These are phyloP conservation scores for Cassiopea xamachana DNA, from an alignment of 30 jellyfish, hydroid and myxozoan genomes.

Conservation along the genomic window DNA sequence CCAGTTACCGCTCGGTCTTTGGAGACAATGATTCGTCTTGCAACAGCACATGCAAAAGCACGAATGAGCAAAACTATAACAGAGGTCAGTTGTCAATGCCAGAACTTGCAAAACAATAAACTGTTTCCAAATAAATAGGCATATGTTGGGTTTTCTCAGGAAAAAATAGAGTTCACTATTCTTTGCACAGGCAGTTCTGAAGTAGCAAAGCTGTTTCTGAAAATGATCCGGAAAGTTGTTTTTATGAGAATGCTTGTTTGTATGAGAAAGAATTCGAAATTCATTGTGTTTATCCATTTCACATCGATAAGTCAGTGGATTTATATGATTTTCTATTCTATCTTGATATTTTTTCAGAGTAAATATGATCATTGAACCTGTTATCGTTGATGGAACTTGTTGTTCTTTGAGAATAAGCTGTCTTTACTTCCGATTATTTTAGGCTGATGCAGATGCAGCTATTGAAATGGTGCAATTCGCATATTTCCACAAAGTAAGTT, in stretches of 20 bases:
- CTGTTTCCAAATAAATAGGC: neutral
- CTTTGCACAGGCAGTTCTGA: no score
- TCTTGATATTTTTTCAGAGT: no score
- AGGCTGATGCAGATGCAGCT: slow-evolving; percentile 99
- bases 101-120: neutral
- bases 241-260: no score
- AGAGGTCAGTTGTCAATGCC: slow-evolving; percentile 56
- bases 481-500: slow-evolving; percentile 93
- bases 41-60: slow-evolving; percentile 99
- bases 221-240: no score
- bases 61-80: slow-evolving; percentile 97
- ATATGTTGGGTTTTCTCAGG: no score
- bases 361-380: no score
- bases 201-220: no score
- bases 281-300: no score
- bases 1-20: slow-evolving; percentile 99
- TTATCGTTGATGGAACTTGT: neutral
- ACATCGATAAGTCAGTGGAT: no score
- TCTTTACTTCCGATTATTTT: neutral
- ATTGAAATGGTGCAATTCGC: slow-evolving; percentile 98
- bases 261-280: no score
- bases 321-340: no score
- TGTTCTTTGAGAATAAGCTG: neutral
- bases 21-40: slow-evolving; percentile 97
- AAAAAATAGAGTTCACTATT: no score